phyloP scores from a whole-genome alignment of 2,113 vertebrate species.

The Pelusios castaneus region DNA sequence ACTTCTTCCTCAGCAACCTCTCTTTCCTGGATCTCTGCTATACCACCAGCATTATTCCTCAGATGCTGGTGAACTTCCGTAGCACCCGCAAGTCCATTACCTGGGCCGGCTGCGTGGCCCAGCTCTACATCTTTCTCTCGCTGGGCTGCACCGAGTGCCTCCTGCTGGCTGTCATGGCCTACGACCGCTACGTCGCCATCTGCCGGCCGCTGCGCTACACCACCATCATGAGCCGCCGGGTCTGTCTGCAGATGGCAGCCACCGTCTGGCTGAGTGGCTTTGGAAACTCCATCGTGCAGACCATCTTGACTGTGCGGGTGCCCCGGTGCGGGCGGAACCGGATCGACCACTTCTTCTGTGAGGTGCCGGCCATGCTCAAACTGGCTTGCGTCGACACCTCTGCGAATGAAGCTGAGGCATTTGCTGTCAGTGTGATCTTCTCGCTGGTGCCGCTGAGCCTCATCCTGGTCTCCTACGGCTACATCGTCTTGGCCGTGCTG shows the following conservation, averaged over 20 bases:
- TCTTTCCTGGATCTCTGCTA: constrained; percentile 15
- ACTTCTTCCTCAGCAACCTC: constrained; percentile 33
- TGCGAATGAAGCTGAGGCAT: neutral
- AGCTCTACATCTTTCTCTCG: constrained; percentile 13
- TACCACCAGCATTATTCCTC: constrained; percentile 42
- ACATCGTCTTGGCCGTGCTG: neutral
- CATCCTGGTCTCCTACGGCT: neutral
- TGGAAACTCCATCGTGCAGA: constrained; percentile 33
- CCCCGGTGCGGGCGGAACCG: neutral
- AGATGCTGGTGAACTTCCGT: constrained; percentile 26
- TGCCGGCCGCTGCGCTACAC: neutral
- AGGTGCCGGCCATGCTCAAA: constrained; percentile 45
- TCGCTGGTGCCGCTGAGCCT: neutral
- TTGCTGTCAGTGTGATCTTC: neutral
- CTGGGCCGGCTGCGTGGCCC: neutral
- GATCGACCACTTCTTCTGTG: constrained; percentile 48
- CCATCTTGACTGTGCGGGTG: constrained; percentile 17
- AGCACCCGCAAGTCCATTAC: constrained; percentile 29
- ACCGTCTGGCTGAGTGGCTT: constrained; percentile 43
- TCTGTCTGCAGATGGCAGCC: constrained; percentile 39
- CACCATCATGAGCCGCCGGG: constrained; percentile 28
- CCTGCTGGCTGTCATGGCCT: constrained; percentile 29
- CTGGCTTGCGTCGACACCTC: constrained; percentile 18
- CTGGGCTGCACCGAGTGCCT: constrained; percentile 25
- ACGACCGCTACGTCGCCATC: neutral